These are phyloP conservation scores for Eupithecia inturbata DNA, from an alignment of 2,888 invertebrate species.

Conservation along the genomic window DNA sequence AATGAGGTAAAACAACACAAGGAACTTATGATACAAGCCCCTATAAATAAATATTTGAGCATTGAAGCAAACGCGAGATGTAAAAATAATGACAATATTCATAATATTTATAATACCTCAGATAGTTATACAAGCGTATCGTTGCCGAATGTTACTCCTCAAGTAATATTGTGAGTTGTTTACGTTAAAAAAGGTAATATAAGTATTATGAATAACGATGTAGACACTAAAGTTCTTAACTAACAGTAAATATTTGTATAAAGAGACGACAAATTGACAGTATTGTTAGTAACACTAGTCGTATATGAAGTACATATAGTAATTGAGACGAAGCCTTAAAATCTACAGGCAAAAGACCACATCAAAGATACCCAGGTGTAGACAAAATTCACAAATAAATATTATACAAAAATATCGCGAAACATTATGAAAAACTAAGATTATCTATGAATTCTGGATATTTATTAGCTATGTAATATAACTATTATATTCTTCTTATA, in stretches of 20 bases:
- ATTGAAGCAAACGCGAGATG: conserved; percentile 62
- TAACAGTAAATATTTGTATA: conserved; percentile 69
- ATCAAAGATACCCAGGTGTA: conserved; percentile 48
- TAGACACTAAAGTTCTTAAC: conserved; percentile 62
- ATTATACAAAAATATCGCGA: conserved; percentile 25
- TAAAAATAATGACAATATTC: neutral
- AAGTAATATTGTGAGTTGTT: neutral
- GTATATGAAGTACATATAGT: conserved; percentile 67
- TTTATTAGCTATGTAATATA: neutral
- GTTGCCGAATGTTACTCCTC: neutral
- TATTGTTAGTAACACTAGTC: conserved; percentile 74
- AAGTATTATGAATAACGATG: conserved; percentile 21
- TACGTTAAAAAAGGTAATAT: neutral
- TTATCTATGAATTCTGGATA: neutral
- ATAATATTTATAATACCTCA: conserved; percentile 8
- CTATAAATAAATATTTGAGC: conserved; percentile 58
- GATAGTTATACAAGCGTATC: neutral
- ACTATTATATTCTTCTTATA: neutral
- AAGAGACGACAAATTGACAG: conserved; percentile 81
- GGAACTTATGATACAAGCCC: conserved; percentile 50
- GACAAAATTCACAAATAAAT: conserved; percentile 29
- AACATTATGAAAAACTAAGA: conserved; percentile 7
- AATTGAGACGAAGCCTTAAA: conserved; percentile 76
- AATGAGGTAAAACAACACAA: conserved; percentile 46
- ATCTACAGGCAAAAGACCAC: conserved; percentile 65